Conservation (phyloP, 1,140 invertebrate genomes). For the Psilanteris sp. region DNA sequence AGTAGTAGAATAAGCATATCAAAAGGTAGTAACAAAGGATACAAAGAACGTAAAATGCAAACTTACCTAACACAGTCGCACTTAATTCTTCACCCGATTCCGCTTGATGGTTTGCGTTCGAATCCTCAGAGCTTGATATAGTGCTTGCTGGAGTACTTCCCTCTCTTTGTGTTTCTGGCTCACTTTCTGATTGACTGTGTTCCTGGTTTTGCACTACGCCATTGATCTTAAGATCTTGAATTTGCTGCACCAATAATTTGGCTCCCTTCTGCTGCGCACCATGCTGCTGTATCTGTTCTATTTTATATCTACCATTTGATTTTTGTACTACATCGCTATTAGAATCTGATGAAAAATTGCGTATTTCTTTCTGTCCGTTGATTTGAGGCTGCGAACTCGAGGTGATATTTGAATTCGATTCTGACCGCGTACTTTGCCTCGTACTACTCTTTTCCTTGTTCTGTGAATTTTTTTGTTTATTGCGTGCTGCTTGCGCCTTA, state of each 20-base stretch:
- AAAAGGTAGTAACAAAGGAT: neutral
- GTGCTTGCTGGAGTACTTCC: conserved; percentile 77
- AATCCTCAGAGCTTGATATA: conserved; percentile 75
- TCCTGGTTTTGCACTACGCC: conserved; percentile 67
- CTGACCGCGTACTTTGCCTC: conserved; percentile 71
- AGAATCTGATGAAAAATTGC: conserved; percentile 66
- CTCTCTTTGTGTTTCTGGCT: conserved; percentile 72
- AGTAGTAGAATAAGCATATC: too few species aligned
- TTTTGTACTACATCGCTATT: conserved; percentile 71
- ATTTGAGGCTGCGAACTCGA: conserved; percentile 63
- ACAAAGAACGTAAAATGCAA: conserved; percentile 1
- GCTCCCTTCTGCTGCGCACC: conserved; percentile 62
- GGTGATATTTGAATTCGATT: conserved; percentile 69
- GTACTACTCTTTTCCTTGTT: conserved; percentile 76
- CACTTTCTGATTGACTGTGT: conserved; percentile 70
- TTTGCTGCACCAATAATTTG: conserved; percentile 68
- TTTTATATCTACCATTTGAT: conserved; percentile 69
- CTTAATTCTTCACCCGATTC: conserved; percentile 71
- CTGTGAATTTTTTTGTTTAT: conserved; percentile 79
- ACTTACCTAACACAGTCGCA: conserved; percentile 72
- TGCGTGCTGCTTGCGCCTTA: conserved; percentile 77
- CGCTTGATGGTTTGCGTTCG: conserved; percentile 69
- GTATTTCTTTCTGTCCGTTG: conserved; percentile 72
- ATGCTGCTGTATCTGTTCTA: conserved; percentile 65
- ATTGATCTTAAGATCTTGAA: conserved; percentile 75